A percentile compares a stretch with the other conserved stretches of the same genome.
Conservation (phyloP, 2,113 vertebrate species). For the Campylomormyrus tamandua region DNA sequence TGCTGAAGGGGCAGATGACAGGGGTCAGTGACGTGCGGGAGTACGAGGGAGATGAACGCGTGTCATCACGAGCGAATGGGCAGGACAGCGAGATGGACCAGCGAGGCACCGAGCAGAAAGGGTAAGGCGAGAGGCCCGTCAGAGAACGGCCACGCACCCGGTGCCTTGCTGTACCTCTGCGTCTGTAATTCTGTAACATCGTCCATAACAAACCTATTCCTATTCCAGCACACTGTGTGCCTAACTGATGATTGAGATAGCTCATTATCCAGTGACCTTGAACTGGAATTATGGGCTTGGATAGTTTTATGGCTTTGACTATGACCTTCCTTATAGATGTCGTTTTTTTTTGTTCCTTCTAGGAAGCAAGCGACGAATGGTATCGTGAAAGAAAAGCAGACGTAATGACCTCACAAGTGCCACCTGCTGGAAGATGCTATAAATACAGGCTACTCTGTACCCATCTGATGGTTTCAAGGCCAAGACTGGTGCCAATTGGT, state of each 20-base stretch:
- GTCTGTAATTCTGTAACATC: neutral
- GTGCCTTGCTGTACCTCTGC: too few species aligned
- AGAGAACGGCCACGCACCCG: neutral
- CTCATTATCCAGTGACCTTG: conserved; percentile 39
- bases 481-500: conserved; percentile 18
- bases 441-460: conserved; percentile 32
- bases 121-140: conserved; percentile 42
- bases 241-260: neutral
- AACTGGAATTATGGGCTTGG: conserved; percentile 38
- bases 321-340: neutral
- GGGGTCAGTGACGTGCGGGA: conserved; percentile 85
- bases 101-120: conserved; percentile 46
- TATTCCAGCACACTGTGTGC: neutral
- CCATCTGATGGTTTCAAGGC: neutral
- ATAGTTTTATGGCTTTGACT: conserved; percentile 28
- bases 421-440: conserved; percentile 46
- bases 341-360: neutral
- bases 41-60: conserved; percentile 68
- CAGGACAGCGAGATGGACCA: neutral
- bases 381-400: conserved; percentile 72
- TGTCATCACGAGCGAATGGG: conserved; percentile 6
- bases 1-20: conserved; percentile 75
- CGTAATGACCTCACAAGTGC: conserved; percentile 52
- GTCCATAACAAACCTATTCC: neutral
- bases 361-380: conserved; percentile 74